Evolutionary conservation across 64 coral and sea anemone species (phyloP), one percentile per base, ranked within the genome.

Genomic region (Platygyra sinensis): DNA sequence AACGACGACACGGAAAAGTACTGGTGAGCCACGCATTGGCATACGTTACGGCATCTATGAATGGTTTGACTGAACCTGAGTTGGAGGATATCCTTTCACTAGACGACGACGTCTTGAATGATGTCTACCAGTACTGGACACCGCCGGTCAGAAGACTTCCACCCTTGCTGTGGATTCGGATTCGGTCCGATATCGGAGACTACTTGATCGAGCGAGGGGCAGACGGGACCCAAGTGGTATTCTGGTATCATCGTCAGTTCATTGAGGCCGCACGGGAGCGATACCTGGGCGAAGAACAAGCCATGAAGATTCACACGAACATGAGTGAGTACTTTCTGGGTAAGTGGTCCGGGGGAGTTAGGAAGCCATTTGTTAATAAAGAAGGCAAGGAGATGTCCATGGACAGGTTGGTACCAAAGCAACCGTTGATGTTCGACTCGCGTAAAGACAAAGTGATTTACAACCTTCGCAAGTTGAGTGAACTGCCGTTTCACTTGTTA

Each of bases 81-180:
- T 75, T 98, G 0, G 97, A 99, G 89, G 97, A 99, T 62, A 73
- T 99, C 30, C 94, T 99, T 39, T 98, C 96, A 2, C 74, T 95
- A 9, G 96, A 98, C 73, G 96, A 98, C 64, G 94, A 94, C 22
- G 96, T 98, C 14, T 61, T 98, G 17, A 95, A 98, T 89, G 96
- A 98, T 80, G 96, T 98, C 11, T 98, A 98, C 15, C 96, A 98
- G 33, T 98, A 95, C 88, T 98, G 96, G 96, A 98, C 96, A 17
- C 96, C 96, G 9, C 96, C 96, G 5, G 80, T 95, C 6, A 73
- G 96, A 78, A 80, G 96, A 52, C 72, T 98, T 38, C 94, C 96
- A 14, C 96, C 96, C 7, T 82, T 95, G 57, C 75, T 98, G 30
- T 98, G 96, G 96, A 93, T 98, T 22, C 90, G 96, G 46, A 95